These are phyloP conservation scores for Cervus canadensis DNA, from an alignment of 2,113 vertebrate species.

Conservation along the genomic window DNA sequence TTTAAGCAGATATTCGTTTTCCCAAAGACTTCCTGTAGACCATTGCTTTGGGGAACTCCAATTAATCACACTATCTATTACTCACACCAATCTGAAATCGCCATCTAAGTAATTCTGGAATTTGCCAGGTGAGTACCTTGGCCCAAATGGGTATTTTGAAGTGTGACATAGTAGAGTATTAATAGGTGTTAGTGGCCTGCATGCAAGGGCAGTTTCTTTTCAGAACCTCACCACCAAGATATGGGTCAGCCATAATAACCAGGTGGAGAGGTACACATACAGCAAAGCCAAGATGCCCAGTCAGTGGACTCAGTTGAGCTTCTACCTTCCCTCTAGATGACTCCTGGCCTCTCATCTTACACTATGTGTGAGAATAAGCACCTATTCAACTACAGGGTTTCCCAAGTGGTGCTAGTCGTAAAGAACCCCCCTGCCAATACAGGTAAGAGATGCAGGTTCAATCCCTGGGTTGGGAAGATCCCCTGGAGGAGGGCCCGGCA, in stretches of 20 bases:
- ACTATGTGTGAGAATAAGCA: neutral
- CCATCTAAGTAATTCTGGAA: neutral
- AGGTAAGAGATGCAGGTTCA: neutral
- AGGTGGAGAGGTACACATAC: accelerated
- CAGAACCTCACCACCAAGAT: neutral
- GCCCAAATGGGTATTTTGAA: neutral
- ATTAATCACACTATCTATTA: neutral
- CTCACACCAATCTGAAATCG: neutral
- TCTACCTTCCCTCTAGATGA: neutral
- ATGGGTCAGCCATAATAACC: neutral
- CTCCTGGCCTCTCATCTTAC: accelerated
- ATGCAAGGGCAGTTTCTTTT: neutral
- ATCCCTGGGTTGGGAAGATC: neutral
- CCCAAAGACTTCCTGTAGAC: neutral
- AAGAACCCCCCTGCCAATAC: neutral
- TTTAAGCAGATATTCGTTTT: neutral
- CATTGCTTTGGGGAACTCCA: neutral
- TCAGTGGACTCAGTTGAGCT: neutral
- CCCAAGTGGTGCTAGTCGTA: neutral
- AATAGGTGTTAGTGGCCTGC: neutral
- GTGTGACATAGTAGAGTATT: neutral
- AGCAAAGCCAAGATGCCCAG: too few relatives aligned
- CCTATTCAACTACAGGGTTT: neutral
- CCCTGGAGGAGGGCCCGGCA: neutral
- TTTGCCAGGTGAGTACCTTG: neutral